Conservation (phyloP, 1,140 invertebrate genomes). For the Drosophila mayri region DNA sequence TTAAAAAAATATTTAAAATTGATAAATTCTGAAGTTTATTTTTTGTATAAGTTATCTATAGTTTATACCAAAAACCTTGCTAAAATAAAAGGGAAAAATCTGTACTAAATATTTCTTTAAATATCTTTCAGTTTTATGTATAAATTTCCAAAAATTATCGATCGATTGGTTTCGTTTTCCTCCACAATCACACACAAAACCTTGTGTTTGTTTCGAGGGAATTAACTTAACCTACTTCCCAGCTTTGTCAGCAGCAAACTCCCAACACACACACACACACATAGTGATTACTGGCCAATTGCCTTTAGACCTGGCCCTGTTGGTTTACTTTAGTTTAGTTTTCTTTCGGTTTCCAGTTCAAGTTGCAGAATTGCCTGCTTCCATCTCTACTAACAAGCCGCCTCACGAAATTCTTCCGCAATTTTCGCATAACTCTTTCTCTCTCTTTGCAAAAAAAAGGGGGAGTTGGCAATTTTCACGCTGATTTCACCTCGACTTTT, state of each 20-base stretch:
- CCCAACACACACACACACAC: neutral
- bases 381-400: slow-evolving; percentile 56
- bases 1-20: neutral
- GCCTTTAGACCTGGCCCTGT: slow-evolving; percentile 38
- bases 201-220: slow-evolving; percentile 26
- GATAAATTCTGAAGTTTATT: too few species aligned
- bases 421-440: slow-evolving; percentile 55
- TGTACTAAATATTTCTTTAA: too few species aligned
- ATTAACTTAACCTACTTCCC: slow-evolving; percentile 49
- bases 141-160: neutral
- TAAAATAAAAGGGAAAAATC: too few species aligned
- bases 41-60: too few species aligned
- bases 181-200: neutral
- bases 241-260: neutral
- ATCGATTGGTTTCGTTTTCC: neutral
- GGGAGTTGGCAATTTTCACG: slow-evolving; percentile 55
- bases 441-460: neutral
- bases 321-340: slow-evolving; percentile 53
- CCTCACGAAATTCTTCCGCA: slow-evolving; percentile 58
- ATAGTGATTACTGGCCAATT: slow-evolving; percentile 41
- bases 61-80: too few species aligned
- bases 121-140: too few species aligned
- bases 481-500: slow-evolving; percentile 38
- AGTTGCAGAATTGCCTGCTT: slow-evolving; percentile 10
- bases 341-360: slow-evolving; percentile 9